Evolutionary conservation across 2,113 vertebrate species (phyloP), one percentile per base, ranked within the genome.

Genomic region (Semnornis frantzii): DNA sequence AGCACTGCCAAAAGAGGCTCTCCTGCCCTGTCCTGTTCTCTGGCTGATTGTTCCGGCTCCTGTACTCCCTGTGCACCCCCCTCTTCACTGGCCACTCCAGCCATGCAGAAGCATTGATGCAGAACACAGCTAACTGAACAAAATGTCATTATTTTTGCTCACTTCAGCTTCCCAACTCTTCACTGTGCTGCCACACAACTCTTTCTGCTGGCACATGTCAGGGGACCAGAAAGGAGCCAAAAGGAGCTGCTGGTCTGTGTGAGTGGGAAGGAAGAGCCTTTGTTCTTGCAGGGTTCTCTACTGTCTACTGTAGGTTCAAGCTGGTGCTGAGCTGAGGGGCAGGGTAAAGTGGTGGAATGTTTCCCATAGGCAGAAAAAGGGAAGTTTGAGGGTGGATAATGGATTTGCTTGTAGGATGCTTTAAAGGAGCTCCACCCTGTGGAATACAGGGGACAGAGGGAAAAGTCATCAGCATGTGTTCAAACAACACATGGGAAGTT

Each of bases 61-160:
- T 68, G 15, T 11, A 80, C 42, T 19, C 28, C 3, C 20, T 89
- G 15, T 58, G 20, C 33, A 4, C 50, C 25, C n/a, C 10, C 79
- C 44, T 46, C 17, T 68, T 82, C 9, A 1, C 31, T 64, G 77
- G 28, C 52, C 55, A 80, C 68, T 70, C n/a, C 50, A 66, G n/a
- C 16, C 60, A 3, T 7, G 52, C 17, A 68, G 25, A 68, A 89
- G 31, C 28, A 0, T 1, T 80, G 85, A 77, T 74, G 87, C 60
- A 91, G 87, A 90, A 94, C 95, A 85, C 8, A 87, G 72, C 92
- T 77, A 92, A 87, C 30, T 0, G 7, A 91, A 90, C 82, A 85
- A 95, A 95, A 91, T 71, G 63, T 2, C 79, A 55, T 80, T 85
- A 70, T 94, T 95, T 95, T 95, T 93, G 83, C 42, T 25, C 52